Conservation (phyloP, 2,888 invertebrate genomes). For the Bimastos eiseni region DNA sequence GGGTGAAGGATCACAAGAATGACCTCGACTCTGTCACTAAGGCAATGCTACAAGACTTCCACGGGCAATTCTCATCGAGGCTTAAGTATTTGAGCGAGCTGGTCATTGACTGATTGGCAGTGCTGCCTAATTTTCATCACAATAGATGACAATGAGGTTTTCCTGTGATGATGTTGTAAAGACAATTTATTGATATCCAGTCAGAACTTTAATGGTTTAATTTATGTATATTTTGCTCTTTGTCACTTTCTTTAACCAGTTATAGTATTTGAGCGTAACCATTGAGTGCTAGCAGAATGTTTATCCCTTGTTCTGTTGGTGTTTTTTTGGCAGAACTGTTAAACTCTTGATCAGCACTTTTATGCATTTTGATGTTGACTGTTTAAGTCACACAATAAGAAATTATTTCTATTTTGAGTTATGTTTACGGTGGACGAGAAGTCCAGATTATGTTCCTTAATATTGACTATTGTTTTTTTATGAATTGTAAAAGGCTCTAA, state of each 20-base stretch:
- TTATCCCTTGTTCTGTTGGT: not conserved
- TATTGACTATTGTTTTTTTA: not conserved
- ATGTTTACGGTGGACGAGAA: not conserved
- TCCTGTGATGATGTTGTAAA: not conserved
- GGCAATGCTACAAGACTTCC: not conserved
- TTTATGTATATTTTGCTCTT: not conserved
- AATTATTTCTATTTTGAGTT: constrained; percentile 3
- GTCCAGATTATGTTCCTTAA: not conserved
- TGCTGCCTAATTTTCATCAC: not conserved
- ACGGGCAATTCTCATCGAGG: constrained; percentile 13
- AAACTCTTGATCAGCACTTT: not conserved
- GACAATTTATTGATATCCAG: not conserved
- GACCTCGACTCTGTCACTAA: not conserved
- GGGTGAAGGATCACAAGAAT: not conserved
- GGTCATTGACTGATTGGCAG: not conserved
- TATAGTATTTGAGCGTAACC: not conserved
- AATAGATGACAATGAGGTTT: not conserved
- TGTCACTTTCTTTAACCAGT: not conserved
- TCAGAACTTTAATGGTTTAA: not conserved
- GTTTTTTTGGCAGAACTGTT: not conserved
- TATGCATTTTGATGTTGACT: not conserved
- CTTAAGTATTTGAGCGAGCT: not conserved
- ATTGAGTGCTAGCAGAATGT: not conserved
- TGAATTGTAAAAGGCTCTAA: not conserved
- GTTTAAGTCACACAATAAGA: too few relatives aligned